A percentile compares a stretch with the other conserved stretches of the same genome.
phyloP scores from a whole-genome alignment of 2,797 vertebrate species.

The Danio tinwini region DNA sequence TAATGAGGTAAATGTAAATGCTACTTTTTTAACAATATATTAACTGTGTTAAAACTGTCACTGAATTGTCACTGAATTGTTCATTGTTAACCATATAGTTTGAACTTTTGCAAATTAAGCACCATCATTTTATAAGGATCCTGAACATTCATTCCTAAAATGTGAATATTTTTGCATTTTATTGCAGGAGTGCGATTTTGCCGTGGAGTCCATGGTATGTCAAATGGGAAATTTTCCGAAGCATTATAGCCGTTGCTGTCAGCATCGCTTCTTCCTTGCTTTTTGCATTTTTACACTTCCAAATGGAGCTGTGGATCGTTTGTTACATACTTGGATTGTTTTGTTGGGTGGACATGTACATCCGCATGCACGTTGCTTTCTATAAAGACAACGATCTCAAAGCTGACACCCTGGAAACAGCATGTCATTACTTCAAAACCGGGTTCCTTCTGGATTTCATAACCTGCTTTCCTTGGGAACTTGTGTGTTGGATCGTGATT shows the following conservation, averaged over 20 bases:
- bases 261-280: conserved; percentile 43
- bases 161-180: not conserved
- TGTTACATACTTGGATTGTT: conserved; percentile 38
- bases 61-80: too few relatives aligned
- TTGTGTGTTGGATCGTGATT: conserved; percentile 33
- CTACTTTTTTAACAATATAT: conserved; percentile 1
- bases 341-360: conserved; percentile 58
- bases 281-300: conserved; percentile 51
- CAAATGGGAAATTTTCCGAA: conserved; percentile 52
- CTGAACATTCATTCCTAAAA: too few relatives aligned
- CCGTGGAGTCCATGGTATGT: conserved; percentile 41
- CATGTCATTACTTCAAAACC: conserved; percentile 49
- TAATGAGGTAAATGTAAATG: conserved; percentile 51
- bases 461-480: conserved; percentile 58
- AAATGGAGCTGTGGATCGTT: conserved; percentile 42
- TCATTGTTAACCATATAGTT: too few relatives aligned
- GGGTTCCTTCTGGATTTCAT: conserved; percentile 52
- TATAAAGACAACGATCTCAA: conserved; percentile 44
- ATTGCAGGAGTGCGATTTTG: conserved; percentile 51
- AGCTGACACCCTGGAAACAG: conserved; percentile 51
- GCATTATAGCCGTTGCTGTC: conserved; percentile 25
- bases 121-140: too few relatives aligned
- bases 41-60: not conserved
- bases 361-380: conserved; percentile 55
- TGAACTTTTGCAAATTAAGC: too few relatives aligned